These are phyloP conservation scores for Pollachius pollachius DNA, from an alignment of 2,113 vertebrate species.

Conservation along the genomic window DNA sequence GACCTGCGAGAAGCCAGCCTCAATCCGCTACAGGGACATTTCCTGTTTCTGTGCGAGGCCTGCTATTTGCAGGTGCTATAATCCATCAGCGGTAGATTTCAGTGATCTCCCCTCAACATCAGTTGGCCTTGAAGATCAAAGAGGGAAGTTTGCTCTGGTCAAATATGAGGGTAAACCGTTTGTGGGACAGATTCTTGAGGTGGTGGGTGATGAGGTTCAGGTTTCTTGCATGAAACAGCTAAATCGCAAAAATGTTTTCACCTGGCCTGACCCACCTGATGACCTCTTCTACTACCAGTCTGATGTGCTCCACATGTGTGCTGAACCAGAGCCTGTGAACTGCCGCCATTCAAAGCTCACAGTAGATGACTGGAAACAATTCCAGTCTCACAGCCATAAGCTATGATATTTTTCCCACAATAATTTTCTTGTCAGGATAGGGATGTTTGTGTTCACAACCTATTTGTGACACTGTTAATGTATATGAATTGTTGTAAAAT, in stretches of 20 bases:
- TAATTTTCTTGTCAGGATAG: neutral
- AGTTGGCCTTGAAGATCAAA: neutral
- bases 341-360: neutral
- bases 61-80: neutral
- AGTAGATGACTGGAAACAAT: conserved; percentile 5
- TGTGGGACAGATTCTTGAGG: neutral
- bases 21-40: neutral
- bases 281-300: conserved; percentile 1
- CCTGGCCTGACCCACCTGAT: neutral
- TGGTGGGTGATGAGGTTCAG: neutral
- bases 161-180: neutral
- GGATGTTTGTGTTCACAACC: neutral
- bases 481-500: neutral
- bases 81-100: neutral
- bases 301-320: neutral
- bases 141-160: neutral
- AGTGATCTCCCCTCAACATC: conserved; percentile 3
- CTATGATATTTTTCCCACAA: neutral
- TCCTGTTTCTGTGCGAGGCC: neutral
- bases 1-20: neutral
- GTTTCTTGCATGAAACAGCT: neutral
- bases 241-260: neutral
- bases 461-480: neutral
- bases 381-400: neutral
- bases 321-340: conserved; percentile 1